These are phyloP conservation scores for Octopus bimaculoides DNA, from an alignment of 1,140 invertebrate genomes.

Conservation along the genomic window DNA sequence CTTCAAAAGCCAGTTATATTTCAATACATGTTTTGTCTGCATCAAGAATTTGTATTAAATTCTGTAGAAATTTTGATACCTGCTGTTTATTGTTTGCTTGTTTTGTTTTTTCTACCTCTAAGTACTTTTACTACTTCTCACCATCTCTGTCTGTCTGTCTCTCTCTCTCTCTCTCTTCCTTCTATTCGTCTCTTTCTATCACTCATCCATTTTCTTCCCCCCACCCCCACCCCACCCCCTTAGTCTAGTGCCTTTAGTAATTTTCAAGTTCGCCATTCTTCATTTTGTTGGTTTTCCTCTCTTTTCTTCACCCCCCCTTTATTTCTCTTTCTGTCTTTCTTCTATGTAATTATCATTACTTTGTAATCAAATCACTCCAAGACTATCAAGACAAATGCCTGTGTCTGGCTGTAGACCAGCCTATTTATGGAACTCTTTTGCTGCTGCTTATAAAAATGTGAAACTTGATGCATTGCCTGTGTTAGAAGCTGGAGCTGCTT, in stretches of 20 bases:
- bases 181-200: not conserved
- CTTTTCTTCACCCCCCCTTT: not conserved
- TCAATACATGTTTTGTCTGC: too few species aligned
- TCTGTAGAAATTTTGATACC: too few species aligned
- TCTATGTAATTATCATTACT: not conserved
- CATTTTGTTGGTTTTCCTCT: conserved; percentile 3
- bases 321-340: conserved; percentile 8
- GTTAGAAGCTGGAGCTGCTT: too few species aligned
- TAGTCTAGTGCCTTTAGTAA: conserved; percentile 10
- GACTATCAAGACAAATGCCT: too few species aligned
- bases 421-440: too few species aligned
- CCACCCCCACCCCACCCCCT: not conserved
- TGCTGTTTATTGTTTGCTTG: conserved; percentile 13
- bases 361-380: not conserved
- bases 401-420: too few species aligned
- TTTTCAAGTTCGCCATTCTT: conserved; percentile 16
- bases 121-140: not conserved
- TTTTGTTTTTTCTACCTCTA: conserved; percentile 5
- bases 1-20: too few species aligned
- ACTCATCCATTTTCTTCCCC: not conserved
- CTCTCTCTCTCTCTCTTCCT: conserved; percentile 16
- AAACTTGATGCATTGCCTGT: too few species aligned
- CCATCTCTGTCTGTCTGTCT: conserved; percentile 18
- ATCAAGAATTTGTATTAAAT: too few species aligned
- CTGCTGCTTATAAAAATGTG: too few species aligned